Percentiles rank a stretch among this genome's conserved stretches.
These are phyloP conservation scores for Eupithecia subfuscata DNA, from an alignment of 2,888 invertebrate species.

Conservation along the genomic window DNA sequence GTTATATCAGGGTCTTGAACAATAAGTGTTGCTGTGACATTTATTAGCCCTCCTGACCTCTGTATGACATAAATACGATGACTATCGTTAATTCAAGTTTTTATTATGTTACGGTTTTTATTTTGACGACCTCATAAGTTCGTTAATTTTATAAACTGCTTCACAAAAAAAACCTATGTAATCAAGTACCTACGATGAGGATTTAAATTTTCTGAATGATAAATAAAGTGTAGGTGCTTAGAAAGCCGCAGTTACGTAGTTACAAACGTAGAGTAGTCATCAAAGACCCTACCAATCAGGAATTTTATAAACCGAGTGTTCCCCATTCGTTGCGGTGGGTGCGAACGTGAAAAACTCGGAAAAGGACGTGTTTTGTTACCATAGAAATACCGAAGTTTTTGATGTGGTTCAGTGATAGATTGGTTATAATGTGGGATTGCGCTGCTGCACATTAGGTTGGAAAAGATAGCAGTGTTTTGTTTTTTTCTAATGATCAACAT, in stretches of 20 bases:
- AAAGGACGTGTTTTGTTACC: not conserved
- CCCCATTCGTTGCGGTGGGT: not conserved
- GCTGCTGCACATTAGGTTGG: not conserved
- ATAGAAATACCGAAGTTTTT: not conserved
- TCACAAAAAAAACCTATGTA: too few relatives aligned
- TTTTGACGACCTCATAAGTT: not conserved
- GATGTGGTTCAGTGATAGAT: not conserved
- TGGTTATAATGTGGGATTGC: not conserved
- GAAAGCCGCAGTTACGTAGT: too few relatives aligned
- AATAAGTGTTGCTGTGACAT: not conserved
- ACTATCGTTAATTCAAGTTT: not conserved
- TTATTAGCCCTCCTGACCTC: not conserved
- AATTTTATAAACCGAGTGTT: not conserved
- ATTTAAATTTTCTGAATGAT: not conserved
- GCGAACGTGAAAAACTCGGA: not conserved
- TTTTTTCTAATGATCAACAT: not conserved
- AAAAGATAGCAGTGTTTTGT: not conserved
- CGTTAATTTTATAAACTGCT: not conserved
- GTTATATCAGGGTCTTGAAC: not conserved
- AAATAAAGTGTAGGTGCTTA: too few relatives aligned
- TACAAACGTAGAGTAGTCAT: too few relatives aligned
- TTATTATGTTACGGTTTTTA: not conserved
- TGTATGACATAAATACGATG: not conserved
- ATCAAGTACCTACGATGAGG: not conserved
- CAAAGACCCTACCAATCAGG: not conserved